phyloP scores from a whole-genome alignment of 2,888 invertebrate species.

The Microctonus aethiopoides region DNA sequence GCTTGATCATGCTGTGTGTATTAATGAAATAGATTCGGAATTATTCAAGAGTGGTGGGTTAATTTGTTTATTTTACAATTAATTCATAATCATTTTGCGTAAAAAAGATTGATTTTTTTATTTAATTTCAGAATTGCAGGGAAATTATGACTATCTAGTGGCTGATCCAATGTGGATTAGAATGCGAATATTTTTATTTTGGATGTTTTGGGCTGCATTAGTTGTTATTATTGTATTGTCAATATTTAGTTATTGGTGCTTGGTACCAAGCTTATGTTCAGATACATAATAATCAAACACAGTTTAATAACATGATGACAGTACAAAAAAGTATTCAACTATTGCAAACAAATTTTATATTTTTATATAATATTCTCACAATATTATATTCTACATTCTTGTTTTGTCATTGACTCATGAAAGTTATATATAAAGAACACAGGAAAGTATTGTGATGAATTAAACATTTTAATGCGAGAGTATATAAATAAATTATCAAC shows the following conservation, averaged over 20 bases:
- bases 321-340: conserved; percentile 15
- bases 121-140: conserved; percentile 43
- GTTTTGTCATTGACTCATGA: background rate
- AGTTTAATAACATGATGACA: conserved; percentile 14
- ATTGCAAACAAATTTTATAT: background rate
- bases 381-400: background rate
- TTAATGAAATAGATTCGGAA: conserved; percentile 9
- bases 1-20: conserved; percentile 14
- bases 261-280: conserved; percentile 39
- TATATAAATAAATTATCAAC: background rate
- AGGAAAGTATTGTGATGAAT: background rate
- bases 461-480: background rate
- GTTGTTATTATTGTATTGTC: conserved; percentile 47
- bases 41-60: conserved; percentile 34
- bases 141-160: conserved; percentile 47
- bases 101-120: background rate
- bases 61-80: background rate
- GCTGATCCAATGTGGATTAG: conserved; percentile 53
- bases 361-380: background rate
- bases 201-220: conserved; percentile 54
- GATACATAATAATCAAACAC: background rate
- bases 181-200: conserved; percentile 54
- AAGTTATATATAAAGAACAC: background rate
- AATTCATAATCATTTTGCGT: background rate
- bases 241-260: conserved; percentile 47